These are phyloP conservation scores for Drosophila histrio DNA, from an alignment of 2,888 invertebrate genomes.

Conservation along the genomic window DNA sequence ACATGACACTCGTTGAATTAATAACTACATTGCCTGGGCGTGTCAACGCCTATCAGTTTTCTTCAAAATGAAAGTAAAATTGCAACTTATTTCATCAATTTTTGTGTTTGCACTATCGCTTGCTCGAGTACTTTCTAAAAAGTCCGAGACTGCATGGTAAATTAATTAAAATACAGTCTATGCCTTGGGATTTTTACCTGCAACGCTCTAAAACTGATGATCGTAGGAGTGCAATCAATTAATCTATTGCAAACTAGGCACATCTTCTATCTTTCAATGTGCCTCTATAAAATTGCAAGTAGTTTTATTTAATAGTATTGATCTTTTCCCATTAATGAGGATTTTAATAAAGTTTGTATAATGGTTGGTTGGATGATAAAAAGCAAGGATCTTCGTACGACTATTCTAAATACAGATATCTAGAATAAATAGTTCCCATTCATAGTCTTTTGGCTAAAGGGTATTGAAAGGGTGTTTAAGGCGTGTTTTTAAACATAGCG, in stretches of 20 bases:
- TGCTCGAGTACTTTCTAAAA: constrained; percentile 44
- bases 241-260: not conserved
- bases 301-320: too few species aligned
- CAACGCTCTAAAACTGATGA: not conserved
- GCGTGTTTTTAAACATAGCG: not conserved
- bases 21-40: constrained; percentile 56
- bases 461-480: not conserved
- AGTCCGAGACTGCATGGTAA: constrained; percentile 26
- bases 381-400: too few species aligned
- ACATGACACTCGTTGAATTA: constrained; percentile 53
- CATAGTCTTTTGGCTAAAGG: too few species aligned
- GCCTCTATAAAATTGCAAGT: too few species aligned
- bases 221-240: not conserved
- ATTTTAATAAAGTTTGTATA: too few species aligned
- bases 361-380: too few species aligned
- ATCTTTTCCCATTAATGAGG: too few species aligned
- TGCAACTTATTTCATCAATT: constrained; percentile 41
- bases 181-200: not conserved
- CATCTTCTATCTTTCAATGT: not conserved
- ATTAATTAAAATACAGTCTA: constrained; percentile 39
- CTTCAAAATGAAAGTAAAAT: constrained; percentile 36
- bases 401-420: too few species aligned
- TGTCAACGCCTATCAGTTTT: constrained; percentile 36
- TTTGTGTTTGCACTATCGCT: constrained; percentile 21
- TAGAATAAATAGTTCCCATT: too few species aligned